Evolutionary conservation across 2,888 invertebrate species (phyloP).

Genomic region (Synergus umbraculus): DNA sequence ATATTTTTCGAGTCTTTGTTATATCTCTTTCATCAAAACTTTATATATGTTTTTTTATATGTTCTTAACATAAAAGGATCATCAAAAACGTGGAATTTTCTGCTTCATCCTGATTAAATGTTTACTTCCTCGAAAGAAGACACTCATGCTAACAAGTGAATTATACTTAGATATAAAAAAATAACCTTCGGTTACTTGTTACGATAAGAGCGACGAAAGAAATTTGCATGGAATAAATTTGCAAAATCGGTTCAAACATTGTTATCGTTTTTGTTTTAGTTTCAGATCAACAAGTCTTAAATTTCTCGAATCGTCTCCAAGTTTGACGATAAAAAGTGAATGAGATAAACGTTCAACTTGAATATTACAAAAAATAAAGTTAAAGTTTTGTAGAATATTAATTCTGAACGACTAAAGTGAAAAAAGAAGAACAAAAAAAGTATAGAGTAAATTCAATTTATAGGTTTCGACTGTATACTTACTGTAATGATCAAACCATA

Average conservation of each 20-base stretch:
- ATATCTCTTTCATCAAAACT: too few species aligned
- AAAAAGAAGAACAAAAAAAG: too few species aligned
- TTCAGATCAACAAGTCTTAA: not conserved
- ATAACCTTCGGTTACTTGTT: not conserved
- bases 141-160: not conserved
- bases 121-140: not conserved
- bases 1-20: not conserved
- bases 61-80: not conserved
- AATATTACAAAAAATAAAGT: not conserved
- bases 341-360: not conserved
- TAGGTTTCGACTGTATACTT: not conserved
- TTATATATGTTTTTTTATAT: too few species aligned
- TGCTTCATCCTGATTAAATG: not conserved
- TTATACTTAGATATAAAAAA: not conserved
- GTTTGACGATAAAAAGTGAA: not conserved
- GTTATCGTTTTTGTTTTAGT: not conserved
- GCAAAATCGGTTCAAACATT: not conserved
- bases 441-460: not conserved
- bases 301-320: not conserved
- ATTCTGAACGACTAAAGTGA: not conserved
- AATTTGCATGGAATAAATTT: constrained; percentile 29
- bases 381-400: not conserved
- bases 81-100: not conserved
- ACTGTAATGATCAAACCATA: not conserved
- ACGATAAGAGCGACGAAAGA: not conserved